A percentile compares a stretch with the other conserved stretches of the same genome.
phyloP scores from a whole-genome alignment of 2,113 vertebrate species.

The Siniperca chuatsi region DNA sequence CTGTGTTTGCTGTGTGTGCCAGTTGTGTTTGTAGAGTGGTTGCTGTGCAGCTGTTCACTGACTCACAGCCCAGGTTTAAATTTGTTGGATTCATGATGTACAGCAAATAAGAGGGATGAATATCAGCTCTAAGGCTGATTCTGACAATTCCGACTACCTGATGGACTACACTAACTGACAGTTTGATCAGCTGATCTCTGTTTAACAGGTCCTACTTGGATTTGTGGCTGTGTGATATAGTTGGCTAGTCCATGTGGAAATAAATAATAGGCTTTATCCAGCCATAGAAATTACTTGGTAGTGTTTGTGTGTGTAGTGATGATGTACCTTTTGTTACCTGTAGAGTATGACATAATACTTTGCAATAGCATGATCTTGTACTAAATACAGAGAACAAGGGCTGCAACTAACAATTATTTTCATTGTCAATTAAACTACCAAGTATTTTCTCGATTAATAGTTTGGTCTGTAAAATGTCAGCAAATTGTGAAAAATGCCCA shows the following conservation, averaged over 20 bases:
- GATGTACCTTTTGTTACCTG: background rate
- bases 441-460: background rate
- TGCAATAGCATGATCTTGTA: background rate
- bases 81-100: conserved; percentile 5
- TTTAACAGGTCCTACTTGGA: background rate
- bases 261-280: background rate
- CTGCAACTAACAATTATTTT: background rate
- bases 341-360: background rate
- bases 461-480: background rate
- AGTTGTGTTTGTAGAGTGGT: conserved; percentile 48
- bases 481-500: too few species aligned
- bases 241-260: background rate
- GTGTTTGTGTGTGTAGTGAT: background rate
- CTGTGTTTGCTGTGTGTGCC: conserved; percentile 12
- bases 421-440: background rate
- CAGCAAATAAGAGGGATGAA: conserved; percentile 1
- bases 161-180: background rate
- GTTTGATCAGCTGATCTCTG: background rate
- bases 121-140: conserved; percentile 6
- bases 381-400: background rate
- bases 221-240: background rate
- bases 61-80: conserved; percentile 17
- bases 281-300: background rate
- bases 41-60: conserved; percentile 52
- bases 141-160: background rate